Percentiles rank a stretch among this genome's conserved stretches.
Evolutionary conservation across 2,888 invertebrate species (phyloP).

Genomic region (Andrena dorsata): DNA sequence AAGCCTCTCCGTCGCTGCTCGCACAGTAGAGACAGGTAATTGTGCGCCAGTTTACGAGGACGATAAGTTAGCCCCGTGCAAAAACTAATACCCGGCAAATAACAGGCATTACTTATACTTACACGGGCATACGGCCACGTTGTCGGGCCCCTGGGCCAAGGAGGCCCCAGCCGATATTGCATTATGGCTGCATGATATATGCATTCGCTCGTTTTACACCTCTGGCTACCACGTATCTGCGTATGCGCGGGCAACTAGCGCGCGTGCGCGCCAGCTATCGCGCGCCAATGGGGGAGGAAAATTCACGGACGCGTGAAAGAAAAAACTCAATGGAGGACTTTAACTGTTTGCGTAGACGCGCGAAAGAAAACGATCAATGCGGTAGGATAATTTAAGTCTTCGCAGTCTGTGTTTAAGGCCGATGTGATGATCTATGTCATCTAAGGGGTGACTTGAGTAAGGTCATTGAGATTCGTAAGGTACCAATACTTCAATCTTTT

Average conservation of each 20-base stretch:
- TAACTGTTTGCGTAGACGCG: background rate
- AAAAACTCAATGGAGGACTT: slow-evolving; percentile 2
- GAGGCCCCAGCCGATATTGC: slow-evolving; percentile 74
- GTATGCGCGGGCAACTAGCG: slow-evolving; percentile 7
- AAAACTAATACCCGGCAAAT: slow-evolving; percentile 81
- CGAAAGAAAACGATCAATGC: too few species aligned
- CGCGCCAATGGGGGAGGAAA: slow-evolving; percentile 10
- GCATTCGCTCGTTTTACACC: slow-evolving; percentile 77
- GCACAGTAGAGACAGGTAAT: slow-evolving; percentile 77
- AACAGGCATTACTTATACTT: slow-evolving; percentile 80
- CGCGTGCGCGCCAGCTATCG: slow-evolving; percentile 17
- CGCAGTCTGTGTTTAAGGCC: too few species aligned
- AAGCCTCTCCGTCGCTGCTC: slow-evolving; percentile 44
- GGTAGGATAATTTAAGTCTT: too few species aligned
- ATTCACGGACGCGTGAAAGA: background rate
- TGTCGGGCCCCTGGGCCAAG: slow-evolving; percentile 69
- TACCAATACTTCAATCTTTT: too few species aligned
- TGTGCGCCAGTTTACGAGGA: slow-evolving; percentile 79
- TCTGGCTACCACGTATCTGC: slow-evolving; percentile 53
- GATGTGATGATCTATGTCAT: too few species aligned
- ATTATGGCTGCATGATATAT: slow-evolving; percentile 78
- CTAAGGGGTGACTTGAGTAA: too few species aligned
- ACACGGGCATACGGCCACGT: slow-evolving; percentile 62
- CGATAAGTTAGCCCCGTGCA: slow-evolving; percentile 78
- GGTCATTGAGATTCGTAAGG: too few species aligned